Evolutionary conservation across 2,113 vertebrate genomes (phyloP).

Genomic region (Protobothrops flavoviridis): DNA sequence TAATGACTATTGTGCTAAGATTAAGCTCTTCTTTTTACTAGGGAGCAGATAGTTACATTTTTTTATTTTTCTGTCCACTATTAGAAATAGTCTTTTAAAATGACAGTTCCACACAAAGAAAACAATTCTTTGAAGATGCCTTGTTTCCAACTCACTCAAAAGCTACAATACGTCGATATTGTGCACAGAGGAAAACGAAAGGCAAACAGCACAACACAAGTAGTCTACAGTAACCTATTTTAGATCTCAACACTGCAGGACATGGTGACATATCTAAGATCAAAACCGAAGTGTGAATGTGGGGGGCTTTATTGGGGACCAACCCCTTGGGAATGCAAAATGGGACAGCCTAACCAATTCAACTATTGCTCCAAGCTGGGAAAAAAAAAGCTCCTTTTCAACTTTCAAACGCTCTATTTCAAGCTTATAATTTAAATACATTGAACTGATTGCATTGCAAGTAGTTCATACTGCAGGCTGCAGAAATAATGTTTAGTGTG

Average conservation of each 20-base stretch:
- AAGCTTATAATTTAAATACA: neutral
- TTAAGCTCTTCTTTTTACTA: neutral
- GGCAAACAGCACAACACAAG: neutral
- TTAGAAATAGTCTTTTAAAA: neutral
- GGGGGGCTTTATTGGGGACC: neutral
- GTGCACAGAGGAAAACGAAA: neutral
- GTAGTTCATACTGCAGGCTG: neutral
- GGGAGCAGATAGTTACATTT: constrained; percentile 24
- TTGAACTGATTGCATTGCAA: neutral
- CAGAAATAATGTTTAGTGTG: neutral
- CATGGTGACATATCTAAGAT: neutral
- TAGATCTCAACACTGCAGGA: neutral
- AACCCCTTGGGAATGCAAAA: neutral
- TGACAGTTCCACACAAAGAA: neutral
- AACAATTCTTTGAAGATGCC: neutral
- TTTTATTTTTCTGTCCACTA: neutral
- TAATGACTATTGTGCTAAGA: neutral
- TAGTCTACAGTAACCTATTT: neutral
- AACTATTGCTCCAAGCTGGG: neutral
- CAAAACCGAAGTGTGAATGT: neutral
- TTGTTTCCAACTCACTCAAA: neutral
- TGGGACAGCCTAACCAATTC: neutral
- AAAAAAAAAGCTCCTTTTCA: neutral
- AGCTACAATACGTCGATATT: neutral
- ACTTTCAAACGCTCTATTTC: neutral